Conservation (phyloP, 2,888 invertebrate genomes). For the Limenitis arthemis region DNA sequence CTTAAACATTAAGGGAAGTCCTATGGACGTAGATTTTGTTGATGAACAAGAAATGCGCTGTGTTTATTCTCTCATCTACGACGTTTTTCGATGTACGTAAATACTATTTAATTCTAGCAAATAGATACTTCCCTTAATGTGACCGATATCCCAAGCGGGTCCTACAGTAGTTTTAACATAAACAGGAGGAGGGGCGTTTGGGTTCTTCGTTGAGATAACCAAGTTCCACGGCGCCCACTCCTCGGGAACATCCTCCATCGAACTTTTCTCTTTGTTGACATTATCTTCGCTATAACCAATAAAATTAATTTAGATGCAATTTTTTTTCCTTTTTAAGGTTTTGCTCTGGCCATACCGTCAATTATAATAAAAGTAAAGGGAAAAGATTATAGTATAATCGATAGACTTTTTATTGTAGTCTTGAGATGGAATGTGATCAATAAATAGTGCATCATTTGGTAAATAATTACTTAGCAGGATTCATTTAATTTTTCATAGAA, state of each 20-base stretch:
- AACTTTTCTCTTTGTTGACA: constrained; percentile 28
- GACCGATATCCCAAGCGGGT: constrained; percentile 61
- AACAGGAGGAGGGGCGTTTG: constrained; percentile 58
- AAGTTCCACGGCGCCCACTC: constrained; percentile 61
- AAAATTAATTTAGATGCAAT: not conserved
- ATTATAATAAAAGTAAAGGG: no score
- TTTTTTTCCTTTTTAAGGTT: no score
- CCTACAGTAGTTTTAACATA: constrained; percentile 46
- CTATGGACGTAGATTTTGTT: constrained; percentile 58
- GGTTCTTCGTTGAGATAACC: constrained; percentile 46
- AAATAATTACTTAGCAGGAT: no score
- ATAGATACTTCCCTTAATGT: not conserved
- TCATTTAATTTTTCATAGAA: no score
- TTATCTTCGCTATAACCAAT: constrained; percentile 37
- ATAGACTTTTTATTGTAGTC: no score
- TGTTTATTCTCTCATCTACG: constrained; percentile 81
- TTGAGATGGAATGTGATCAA: no score
- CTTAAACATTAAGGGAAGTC: no score
- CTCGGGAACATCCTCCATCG: constrained; percentile 41
- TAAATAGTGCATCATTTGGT: no score
- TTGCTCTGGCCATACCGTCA: no score
- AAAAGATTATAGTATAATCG: no score
- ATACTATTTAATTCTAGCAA: not conserved
- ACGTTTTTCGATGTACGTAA: constrained; percentile 80
- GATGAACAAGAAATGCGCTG: constrained; percentile 83